A percentile compares a stretch with the other conserved stretches of the same genome.
These are phyloP conservation scores for Lithophane ornitopus DNA, from an alignment of 2,888 invertebrate species.

Conservation along the genomic window DNA sequence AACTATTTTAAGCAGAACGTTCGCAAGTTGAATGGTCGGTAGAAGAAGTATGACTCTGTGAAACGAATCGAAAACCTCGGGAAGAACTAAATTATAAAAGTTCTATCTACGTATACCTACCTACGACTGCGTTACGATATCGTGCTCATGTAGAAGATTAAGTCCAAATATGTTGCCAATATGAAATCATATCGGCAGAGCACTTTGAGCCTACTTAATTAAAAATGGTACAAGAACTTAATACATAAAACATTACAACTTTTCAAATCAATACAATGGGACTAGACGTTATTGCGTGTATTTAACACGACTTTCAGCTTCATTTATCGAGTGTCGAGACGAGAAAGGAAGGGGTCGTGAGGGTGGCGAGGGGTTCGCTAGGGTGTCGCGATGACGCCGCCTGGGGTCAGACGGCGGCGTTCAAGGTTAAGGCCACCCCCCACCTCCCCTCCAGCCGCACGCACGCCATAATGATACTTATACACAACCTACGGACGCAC, in stretches of 20 bases:
- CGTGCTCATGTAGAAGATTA: not conserved
- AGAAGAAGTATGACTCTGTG: not conserved
- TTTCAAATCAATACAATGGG: constrained; percentile 64
- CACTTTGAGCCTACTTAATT: constrained; percentile 3
- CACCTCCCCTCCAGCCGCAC: constrained; percentile 55
- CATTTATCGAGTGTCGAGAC: constrained; percentile 80
- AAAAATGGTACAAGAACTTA: not conserved
- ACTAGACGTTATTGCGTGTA: constrained; percentile 74
- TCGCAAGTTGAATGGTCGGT: constrained; percentile 5
- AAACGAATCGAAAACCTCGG: constrained; percentile 10
- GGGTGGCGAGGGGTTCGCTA: constrained; percentile 63
- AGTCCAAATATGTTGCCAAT: not conserved
- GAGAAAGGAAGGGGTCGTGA: constrained; percentile 72
- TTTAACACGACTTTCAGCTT: constrained; percentile 80
- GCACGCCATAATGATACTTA: constrained; percentile 74
- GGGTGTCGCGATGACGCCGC: constrained; percentile 72
- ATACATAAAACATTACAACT: constrained; percentile 39
- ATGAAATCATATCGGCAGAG: not conserved
- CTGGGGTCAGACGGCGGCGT: constrained; percentile 86
- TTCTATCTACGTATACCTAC: not conserved
- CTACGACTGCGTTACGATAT: not conserved
- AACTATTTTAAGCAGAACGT: constrained; percentile 3
- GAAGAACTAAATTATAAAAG: not conserved
- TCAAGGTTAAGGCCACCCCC: constrained; percentile 88
- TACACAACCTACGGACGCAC: constrained; percentile 58